These are phyloP conservation scores for Macrochelys suwanniensis DNA, from an alignment of 2,797 vertebrate genomes.

Conservation along the genomic window DNA sequence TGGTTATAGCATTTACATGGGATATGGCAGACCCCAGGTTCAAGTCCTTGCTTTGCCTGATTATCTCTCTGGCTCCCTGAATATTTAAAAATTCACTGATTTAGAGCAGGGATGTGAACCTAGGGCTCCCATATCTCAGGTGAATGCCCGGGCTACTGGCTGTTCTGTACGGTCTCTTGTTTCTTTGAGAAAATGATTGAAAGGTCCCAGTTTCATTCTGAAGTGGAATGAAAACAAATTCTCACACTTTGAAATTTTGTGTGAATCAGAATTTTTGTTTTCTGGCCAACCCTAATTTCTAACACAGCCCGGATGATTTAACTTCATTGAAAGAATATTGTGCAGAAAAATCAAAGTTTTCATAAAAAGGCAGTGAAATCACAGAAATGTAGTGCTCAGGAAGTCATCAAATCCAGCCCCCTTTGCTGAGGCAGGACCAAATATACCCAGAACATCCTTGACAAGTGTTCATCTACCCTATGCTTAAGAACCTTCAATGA, in stretches of 20 bases:
- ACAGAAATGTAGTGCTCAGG: too few species aligned
- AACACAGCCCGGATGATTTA: too few species aligned
- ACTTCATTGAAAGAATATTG: too few species aligned
- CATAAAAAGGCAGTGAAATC: too few species aligned
- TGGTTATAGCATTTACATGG: too few species aligned
- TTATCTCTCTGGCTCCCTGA: too few species aligned
- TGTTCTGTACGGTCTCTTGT: not conserved
- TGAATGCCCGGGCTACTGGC: not conserved
- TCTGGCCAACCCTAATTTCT: too few species aligned
- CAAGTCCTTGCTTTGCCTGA: too few species aligned
- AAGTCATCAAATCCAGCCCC: not conserved
- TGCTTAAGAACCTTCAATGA: not conserved
- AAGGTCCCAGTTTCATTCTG: not conserved
- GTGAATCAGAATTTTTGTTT: too few species aligned
- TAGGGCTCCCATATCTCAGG: not conserved
- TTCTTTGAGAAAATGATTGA: not conserved
- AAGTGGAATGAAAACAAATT: not conserved
- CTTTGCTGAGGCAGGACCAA: not conserved
- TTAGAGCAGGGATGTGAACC: not conserved
- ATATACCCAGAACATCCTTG: not conserved
- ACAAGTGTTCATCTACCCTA: not conserved
- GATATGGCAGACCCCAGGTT: too few species aligned
- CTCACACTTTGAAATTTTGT: not conserved
- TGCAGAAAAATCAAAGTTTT: too few species aligned
- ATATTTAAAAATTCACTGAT: too few species aligned